Conservation (phyloP, 2,888 invertebrate genomes). For the Rhyacophila evoluta region DNA sequence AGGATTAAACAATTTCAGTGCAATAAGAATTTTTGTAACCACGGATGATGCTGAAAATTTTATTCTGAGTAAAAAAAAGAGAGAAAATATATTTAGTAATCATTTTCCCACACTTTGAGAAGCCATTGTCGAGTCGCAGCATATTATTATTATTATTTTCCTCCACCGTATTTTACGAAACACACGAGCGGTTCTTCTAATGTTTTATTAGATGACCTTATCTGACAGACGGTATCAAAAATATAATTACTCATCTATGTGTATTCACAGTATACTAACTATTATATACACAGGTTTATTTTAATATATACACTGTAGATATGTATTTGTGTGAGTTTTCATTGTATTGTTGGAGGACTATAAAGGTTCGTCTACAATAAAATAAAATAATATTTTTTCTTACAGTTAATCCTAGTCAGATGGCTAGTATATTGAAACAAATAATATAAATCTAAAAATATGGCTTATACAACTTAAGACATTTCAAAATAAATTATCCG, state of each 20-base stretch:
- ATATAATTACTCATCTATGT: constrained; percentile 51
- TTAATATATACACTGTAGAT: not conserved
- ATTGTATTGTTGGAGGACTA: not conserved
- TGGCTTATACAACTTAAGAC: no score
- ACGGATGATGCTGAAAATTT: no score
- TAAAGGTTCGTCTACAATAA: not conserved
- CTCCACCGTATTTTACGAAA: not conserved
- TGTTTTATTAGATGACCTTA: constrained; percentile 55
- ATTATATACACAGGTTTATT: no score
- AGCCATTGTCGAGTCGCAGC: not conserved
- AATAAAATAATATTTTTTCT: no score
- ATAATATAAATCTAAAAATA: no score
- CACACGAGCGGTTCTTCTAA: constrained; percentile 51
- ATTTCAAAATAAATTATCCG: no score
- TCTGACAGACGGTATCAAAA: constrained; percentile 53
- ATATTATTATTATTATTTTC: not conserved
- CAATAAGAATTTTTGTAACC: no score
- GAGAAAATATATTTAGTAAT: not conserved
- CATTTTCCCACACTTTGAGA: not conserved
- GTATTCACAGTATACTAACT: not conserved
- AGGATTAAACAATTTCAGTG: no score
- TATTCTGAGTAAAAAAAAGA: not conserved
- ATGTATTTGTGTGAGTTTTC: not conserved
- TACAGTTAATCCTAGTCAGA: no score
- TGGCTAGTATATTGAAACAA: no score